A percentile compares a stretch with the other conserved stretches of the same genome.
These are phyloP conservation scores for Belgica antarctica DNA, from an alignment of 2,888 invertebrate genomes.

Conservation along the genomic window DNA sequence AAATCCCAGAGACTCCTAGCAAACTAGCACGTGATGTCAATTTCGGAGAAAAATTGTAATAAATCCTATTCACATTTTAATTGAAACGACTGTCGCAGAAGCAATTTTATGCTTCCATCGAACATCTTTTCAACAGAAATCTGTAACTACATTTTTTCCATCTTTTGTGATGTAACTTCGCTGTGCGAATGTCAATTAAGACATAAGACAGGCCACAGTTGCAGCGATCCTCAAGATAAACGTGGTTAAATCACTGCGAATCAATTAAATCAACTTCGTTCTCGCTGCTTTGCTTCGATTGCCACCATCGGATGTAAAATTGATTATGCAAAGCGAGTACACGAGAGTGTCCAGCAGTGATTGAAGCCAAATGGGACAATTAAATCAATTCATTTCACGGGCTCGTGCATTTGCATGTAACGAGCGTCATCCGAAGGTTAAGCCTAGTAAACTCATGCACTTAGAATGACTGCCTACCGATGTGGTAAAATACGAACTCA, in stretches of 20 bases:
- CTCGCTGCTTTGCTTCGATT: neutral
- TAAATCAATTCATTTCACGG: neutral
- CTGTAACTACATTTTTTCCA: neutral
- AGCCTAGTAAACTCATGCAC: neutral
- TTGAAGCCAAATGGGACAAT: neutral
- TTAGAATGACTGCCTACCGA: too few relatives aligned
- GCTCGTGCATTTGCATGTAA: neutral
- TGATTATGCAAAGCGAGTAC: neutral
- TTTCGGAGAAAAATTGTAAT: neutral
- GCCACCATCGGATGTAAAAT: neutral
- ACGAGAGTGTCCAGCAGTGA: neutral
- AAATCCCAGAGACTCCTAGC: neutral
- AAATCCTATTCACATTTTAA: neutral
- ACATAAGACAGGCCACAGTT: neutral
- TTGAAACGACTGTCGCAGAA: conserved; percentile 4
- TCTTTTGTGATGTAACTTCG: conserved; percentile 1
- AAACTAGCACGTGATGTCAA: neutral
- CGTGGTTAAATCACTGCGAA: neutral
- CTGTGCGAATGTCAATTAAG: neutral
- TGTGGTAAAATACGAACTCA: too few relatives aligned
- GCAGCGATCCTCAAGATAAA: neutral
- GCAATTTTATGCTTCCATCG: neutral
- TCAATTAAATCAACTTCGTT: neutral
- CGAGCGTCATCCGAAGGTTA: neutral
- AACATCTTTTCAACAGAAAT: neutral